Percentiles rank a stretch among this genome's conserved stretches.
Evolutionary conservation across 2,113 vertebrate genomes (phyloP).

Genomic region (Trematomus loennbergii): DNA sequence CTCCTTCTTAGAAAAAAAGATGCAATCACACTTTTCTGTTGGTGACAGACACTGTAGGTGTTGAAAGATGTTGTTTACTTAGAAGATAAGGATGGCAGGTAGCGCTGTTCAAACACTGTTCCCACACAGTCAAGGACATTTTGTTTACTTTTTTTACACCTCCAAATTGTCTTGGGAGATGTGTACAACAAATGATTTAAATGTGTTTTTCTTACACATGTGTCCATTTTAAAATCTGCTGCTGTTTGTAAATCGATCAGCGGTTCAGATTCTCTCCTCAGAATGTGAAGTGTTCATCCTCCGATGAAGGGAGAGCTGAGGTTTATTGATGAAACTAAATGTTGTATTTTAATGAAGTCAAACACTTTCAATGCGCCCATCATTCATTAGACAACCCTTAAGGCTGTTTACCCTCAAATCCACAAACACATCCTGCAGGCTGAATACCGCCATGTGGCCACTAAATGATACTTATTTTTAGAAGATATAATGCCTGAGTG

Average conservation of each 20-base stretch:
- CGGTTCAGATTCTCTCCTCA: background rate
- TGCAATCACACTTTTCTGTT: background rate
- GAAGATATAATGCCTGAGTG: background rate
- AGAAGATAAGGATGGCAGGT: constrained; percentile 18
- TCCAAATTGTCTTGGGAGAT: background rate
- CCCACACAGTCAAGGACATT: constrained; percentile 2
- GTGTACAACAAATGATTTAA: background rate
- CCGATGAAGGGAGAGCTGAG: constrained; percentile 1
- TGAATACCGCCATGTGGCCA: background rate
- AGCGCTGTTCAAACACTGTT: background rate
- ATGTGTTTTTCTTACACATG: background rate
- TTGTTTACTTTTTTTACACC: background rate
- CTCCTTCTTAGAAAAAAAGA: no score
- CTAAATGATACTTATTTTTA: background rate
- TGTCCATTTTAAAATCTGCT: background rate
- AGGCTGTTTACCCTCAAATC: constrained; percentile 16
- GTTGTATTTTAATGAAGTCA: constrained; percentile 26
- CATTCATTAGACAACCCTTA: constrained; percentile 8
- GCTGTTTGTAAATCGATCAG: background rate
- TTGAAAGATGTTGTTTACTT: background rate
- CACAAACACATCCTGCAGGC: background rate
- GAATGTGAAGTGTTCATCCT: constrained; percentile 8
- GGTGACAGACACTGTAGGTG: constrained; percentile 14
- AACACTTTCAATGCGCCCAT: background rate
- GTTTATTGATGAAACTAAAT: constrained; percentile 8